Percentiles rank a stretch among this genome's conserved stretches.
These are phyloP conservation scores for Arbacia lixula DNA, from an alignment of 53 echinoderm and acorn worm genomes.

Conservation along the genomic window DNA sequence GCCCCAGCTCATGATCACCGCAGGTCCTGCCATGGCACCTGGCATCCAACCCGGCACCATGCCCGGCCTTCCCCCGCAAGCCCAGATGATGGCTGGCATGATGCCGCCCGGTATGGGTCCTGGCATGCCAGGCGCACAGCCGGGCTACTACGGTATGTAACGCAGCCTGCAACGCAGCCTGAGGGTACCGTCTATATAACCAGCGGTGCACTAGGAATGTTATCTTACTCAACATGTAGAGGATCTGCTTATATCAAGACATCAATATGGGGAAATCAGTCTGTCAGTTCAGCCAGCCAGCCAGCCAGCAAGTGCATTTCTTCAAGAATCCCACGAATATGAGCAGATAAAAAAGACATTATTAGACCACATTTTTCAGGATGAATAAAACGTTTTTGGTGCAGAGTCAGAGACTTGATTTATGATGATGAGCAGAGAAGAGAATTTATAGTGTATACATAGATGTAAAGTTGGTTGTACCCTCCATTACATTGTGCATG, in stretches of 20 bases:
- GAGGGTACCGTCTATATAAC: constrained; percentile 16
- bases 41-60: constrained; percentile 69
- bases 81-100: constrained; percentile 60
- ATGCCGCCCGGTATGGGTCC: constrained; percentile 61
- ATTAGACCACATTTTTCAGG: too few species aligned
- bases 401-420: background rate
- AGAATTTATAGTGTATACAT: constrained; percentile 35
- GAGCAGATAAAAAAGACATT: too few species aligned
- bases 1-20: constrained; percentile 91
- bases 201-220: constrained; percentile 36
- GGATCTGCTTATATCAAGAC: too few species aligned
- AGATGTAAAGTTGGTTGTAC: too few species aligned
- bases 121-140: constrained; percentile 64
- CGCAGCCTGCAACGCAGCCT: constrained; percentile 15
- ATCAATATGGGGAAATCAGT: too few species aligned
- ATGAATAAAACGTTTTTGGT: too few species aligned
- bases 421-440: background rate
- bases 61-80: too few species aligned
- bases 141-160: constrained; percentile 80
- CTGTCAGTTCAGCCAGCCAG: too few species aligned
- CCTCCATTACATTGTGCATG: too few species aligned
- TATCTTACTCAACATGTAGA: too few species aligned
- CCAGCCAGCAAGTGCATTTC: constrained; percentile 30
- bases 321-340: too few species aligned
- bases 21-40: constrained; percentile 81